Percentiles rank a stretch among this genome's conserved stretches.
These are phyloP conservation scores for Formica aserva DNA, from an alignment of 2,888 invertebrate species.

Conservation along the genomic window DNA sequence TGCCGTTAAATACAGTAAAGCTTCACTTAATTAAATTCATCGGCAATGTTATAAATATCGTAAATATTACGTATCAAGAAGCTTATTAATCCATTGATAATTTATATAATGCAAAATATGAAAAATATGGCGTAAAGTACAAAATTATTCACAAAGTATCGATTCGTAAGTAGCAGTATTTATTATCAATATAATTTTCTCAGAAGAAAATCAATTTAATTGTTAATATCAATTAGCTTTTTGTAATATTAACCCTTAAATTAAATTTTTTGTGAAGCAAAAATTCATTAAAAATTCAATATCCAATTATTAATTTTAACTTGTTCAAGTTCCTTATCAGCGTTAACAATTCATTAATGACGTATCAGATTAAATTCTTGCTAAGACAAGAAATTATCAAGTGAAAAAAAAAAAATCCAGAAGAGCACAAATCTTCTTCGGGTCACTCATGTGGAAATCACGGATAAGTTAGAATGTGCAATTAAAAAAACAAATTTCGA, in stretches of 20 bases:
- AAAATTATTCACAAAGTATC: background rate
- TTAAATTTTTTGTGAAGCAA: background rate
- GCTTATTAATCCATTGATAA: background rate
- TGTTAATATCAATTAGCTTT: background rate
- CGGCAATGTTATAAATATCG: background rate
- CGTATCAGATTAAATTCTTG: background rate
- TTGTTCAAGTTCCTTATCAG: background rate
- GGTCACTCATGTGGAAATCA: background rate
- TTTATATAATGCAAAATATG: slow-evolving; percentile 1
- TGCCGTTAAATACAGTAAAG: background rate
- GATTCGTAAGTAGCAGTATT: background rate
- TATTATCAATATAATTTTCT: background rate
- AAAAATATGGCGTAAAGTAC: background rate
- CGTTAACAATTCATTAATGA: slow-evolving; percentile 3
- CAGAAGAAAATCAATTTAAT: background rate
- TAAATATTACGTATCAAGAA: background rate
- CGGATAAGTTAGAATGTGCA: slow-evolving; percentile 19
- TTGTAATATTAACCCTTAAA: background rate
- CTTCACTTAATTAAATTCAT: slow-evolving; percentile 22
- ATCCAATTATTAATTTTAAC: slow-evolving; percentile 23
- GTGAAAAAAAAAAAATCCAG: background rate
- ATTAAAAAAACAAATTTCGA: slow-evolving; percentile 13
- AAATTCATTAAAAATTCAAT: slow-evolving; percentile 4
- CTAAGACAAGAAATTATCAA: background rate
- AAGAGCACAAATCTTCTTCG: background rate